Base-by-base conservation (phyloP, 2,888 invertebrate genomes). In the Pyrochroa serraticornis region DNA sequence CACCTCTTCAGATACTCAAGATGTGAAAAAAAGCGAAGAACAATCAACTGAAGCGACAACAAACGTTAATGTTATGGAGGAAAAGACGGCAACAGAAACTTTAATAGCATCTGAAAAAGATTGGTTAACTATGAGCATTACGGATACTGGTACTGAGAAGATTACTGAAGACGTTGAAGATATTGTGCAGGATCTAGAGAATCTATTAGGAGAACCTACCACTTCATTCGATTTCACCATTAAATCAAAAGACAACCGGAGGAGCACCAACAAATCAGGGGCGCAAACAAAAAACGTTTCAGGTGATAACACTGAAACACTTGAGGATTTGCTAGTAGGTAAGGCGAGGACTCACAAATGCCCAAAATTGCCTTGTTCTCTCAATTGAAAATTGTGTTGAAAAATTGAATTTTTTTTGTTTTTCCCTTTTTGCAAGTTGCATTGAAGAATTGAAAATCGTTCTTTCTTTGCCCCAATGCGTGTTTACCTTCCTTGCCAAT, bases 121-220 rank as follows among this genome's bases (percentile, higher is more conserved):
- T 54, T 66, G 75, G 55, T 62, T 77, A 14, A 71, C 66, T 36
- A 72, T 76, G 60, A 72, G 68, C 22, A 73, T 76, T 42, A 62
- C 66, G 7, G 63, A 69, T 46, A 69, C 71, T 10, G 51, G 72
- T 0, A 62, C 62, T 37, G 77, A 73, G 46, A 72, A 73, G 61
- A 77, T 77, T 49, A 76, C 75, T 9, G 79, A 78, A 65, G 75
- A 79, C 67, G 77, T 79, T 13, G 79, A 79, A 56, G 79, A 79
- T 65, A 72, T 79, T 55, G 79, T 78, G n/a, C 76, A 77, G 46
- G 79, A 79, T 60, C 67, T 79, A 52, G 78, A 79, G 49, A 79
- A 75, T 46, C 67, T 79, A 39, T 66, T 79, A 45, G 78, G 76
- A 1, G 76, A 72, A 50, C 60, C 73, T 1, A 62, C 69, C 3